phyloP scores from a whole-genome alignment of 92 coral and sea anemone species.

The Isaurus tuberculatus region DNA sequence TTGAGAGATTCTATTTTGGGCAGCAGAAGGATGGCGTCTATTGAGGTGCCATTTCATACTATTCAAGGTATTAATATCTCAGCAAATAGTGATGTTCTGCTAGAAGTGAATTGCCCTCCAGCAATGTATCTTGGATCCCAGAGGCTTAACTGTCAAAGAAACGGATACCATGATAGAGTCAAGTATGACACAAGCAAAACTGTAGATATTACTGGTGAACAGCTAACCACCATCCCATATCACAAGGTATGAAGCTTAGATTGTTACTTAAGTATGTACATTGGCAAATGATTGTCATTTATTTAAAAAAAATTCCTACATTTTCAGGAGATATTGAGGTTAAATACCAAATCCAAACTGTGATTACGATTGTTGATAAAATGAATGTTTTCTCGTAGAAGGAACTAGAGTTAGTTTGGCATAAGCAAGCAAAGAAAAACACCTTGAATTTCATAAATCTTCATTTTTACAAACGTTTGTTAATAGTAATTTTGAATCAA shows the following conservation, averaged over 20 bases:
- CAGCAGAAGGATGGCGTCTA: slow-evolving; percentile 55
- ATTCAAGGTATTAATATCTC: slow-evolving; percentile 68
- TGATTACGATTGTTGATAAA: too few relatives aligned
- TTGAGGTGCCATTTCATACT: slow-evolving; percentile 72
- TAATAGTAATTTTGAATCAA: background rate
- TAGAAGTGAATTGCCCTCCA: slow-evolving; percentile 70
- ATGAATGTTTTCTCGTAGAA: too few relatives aligned
- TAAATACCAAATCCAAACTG: too few relatives aligned
- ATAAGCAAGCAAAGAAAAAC: too few relatives aligned
- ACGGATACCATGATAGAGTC: slow-evolving; percentile 42
- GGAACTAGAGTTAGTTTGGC: too few relatives aligned
- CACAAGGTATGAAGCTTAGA: slow-evolving; percentile 61
- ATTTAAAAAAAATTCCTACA: too few relatives aligned
- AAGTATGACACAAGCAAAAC: slow-evolving; percentile 57
- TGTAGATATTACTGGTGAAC: slow-evolving; percentile 69
- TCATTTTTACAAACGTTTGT: background rate
- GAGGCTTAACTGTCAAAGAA: slow-evolving; percentile 25
- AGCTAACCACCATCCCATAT: slow-evolving; percentile 63
- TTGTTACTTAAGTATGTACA: background rate
- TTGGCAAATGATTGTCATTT: background rate
- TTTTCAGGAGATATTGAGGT: too few relatives aligned
- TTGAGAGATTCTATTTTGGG: slow-evolving; percentile 21
- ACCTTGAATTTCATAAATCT: background rate
- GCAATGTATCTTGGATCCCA: slow-evolving; percentile 66
- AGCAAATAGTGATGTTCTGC: slow-evolving; percentile 52